Percentiles rank a stretch among this genome's conserved stretches.
phyloP scores from a whole-genome alignment of 2,797 vertebrate genomes.

The Alauda arvensis region DNA sequence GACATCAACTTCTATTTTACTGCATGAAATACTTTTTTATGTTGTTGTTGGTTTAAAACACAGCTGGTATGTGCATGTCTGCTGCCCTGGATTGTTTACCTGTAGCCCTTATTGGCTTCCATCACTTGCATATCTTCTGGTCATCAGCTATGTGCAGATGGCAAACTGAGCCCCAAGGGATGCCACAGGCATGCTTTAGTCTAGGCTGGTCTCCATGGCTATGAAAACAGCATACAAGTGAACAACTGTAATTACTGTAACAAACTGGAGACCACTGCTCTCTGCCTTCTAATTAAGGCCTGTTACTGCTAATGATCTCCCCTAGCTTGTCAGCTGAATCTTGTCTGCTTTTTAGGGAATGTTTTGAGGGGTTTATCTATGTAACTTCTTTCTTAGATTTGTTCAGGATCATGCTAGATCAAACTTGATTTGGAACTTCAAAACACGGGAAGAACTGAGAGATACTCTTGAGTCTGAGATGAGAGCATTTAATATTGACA shows the following conservation, averaged over 20 bases:
- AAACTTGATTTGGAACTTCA: constrained; percentile 98
- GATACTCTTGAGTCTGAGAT: constrained; percentile 95
- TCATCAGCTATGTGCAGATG: background rate
- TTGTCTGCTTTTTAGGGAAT: background rate
- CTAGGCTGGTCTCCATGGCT: background rate
- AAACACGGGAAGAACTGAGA: constrained; percentile 94
- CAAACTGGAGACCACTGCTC: background rate
- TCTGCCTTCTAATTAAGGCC: background rate
- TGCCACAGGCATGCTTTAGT: background rate
- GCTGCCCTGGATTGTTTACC: background rate
- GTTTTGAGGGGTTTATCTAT: background rate
- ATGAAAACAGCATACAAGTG: background rate
- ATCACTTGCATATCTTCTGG: background rate
- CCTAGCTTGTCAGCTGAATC: background rate
- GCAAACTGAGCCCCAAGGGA: background rate
- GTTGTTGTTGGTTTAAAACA: background rate
- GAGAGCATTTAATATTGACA: constrained; percentile 91
- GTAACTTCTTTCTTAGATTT: constrained; percentile 77
- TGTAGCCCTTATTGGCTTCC: background rate
- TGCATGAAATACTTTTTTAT: background rate
- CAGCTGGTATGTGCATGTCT: background rate
- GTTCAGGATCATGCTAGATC: constrained; percentile 91
- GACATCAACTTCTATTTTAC: background rate
- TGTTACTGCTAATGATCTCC: background rate
- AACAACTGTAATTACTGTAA: background rate